Percentiles rank a stretch among this genome's conserved stretches.
Conservation (phyloP, 2,888 invertebrate species). For the Choreutis nemorana region DNA sequence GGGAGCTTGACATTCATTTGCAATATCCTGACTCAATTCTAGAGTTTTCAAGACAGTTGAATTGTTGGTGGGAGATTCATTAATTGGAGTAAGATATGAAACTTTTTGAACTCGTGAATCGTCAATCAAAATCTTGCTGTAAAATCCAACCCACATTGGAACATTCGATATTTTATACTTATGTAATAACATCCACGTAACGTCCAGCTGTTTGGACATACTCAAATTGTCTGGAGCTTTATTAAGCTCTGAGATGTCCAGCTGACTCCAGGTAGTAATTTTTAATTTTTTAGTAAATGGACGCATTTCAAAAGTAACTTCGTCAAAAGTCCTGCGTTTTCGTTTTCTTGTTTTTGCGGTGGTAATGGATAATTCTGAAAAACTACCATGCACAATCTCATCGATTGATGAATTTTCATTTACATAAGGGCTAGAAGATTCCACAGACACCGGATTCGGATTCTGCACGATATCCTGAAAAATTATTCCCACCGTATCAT, state of each 20-base stretch:
- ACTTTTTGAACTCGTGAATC: slow-evolving; percentile 16
- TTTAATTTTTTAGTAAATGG: slow-evolving; percentile 15
- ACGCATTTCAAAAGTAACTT: slow-evolving; percentile 9
- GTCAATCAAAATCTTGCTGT: slow-evolving; percentile 17
- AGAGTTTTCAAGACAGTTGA: slow-evolving; percentile 18
- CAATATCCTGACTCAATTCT: slow-evolving; percentile 15
- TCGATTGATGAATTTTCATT: no score
- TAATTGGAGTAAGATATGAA: slow-evolving; percentile 22
- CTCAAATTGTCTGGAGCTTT: slow-evolving; percentile 11
- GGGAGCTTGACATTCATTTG: slow-evolving; percentile 14
- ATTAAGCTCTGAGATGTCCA: slow-evolving; percentile 11
- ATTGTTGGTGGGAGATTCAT: slow-evolving; percentile 20
- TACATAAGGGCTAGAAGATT: no score
- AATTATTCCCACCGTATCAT: no score
- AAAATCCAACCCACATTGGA: slow-evolving; percentile 22
- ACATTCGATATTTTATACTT: slow-evolving; percentile 8
- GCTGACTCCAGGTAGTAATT: slow-evolving; percentile 12
- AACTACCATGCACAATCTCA: no score
- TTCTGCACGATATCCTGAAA: slow-evolving; percentile 8
- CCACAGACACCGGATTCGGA: slow-evolving; percentile 7
- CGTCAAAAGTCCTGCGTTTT: slow-evolving; percentile 16
- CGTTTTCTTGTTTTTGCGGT: no score
- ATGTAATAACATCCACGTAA: slow-evolving; percentile 12
- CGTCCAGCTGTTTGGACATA: slow-evolving; percentile 9
- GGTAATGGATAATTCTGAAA: no score